Base-by-base conservation (phyloP, 2,797 vertebrate genomes). In the Centroberyx gerrardi region DNA sequence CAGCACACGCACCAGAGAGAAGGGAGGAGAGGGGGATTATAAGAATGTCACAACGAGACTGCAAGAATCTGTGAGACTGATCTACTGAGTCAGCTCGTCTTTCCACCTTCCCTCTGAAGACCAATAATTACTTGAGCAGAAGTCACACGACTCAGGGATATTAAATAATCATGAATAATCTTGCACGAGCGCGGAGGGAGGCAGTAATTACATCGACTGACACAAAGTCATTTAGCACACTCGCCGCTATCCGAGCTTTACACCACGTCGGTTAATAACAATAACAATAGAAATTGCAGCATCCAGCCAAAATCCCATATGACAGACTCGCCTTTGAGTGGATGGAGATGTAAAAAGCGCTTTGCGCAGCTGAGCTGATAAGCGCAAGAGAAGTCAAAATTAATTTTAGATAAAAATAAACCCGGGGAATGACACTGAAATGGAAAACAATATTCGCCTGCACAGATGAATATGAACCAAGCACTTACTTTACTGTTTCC, bases 11-110 rank as follows among this genome's bases (percentile, higher is more conserved):
- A 76, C 55, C 18, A 18, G 2, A 65, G 18, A 28, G n/a, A 65
- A 2, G 29, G 13, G 9, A 48, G 51, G 28, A 22, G 4, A 22
- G 14, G 66, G 38, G 27, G 36, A 66, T 66, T 22, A 72, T 5
- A 69, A 27, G 14, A 70, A 54, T 31, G 31, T 71, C 54, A n/a
- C 17, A 22, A 22, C 22, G 3, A 10, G 46, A 28, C 22, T n/a
- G 22, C 22, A 29, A 64, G 65, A 74, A 85, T 84, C 75, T 75
- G 64, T 22, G 63, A 64, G 59, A 15, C 51, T 10, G 53, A 87
- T 86, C 74, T 72, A 4, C 79, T 60, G 69, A 85, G 74, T 84
- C 72, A 80, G 85, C 83, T 69, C 7, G 64, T 80, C 51, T 56
- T 48, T 62, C 68, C 68, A 56, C 46, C 61, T 84, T 65, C 42